phyloP scores from a whole-genome alignment of 2,888 invertebrate species.

The Cryptus viduatorius region DNA sequence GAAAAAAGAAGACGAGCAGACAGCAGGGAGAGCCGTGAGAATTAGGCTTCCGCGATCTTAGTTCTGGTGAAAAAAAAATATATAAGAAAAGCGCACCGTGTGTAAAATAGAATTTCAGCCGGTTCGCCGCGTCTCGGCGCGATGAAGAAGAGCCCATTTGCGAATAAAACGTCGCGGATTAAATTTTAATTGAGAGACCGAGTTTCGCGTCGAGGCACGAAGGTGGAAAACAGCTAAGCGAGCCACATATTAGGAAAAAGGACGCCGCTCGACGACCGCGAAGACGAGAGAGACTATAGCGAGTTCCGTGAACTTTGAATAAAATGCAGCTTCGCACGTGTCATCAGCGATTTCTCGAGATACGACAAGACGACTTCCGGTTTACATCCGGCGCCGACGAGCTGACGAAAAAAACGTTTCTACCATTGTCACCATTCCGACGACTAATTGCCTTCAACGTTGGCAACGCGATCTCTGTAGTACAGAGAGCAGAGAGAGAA shows the following conservation, averaged over 20 bases:
- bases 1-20: slow-evolving; percentile 19
- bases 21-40: slow-evolving; percentile 78
- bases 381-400: slow-evolving; percentile 3
- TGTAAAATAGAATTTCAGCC: slow-evolving; percentile 41
- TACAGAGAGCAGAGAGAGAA: neutral
- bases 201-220: slow-evolving; percentile 43
- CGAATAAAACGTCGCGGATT: slow-evolving; percentile 63
- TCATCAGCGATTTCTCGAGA: slow-evolving; percentile 15
- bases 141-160: neutral
- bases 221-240: slow-evolving; percentile 63
- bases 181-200: slow-evolving; percentile 77
- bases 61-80: slow-evolving; percentile 42
- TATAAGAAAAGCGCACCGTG: slow-evolving; percentile 30
- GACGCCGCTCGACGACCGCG: slow-evolving; percentile 31
- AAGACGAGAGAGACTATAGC: slow-evolving; percentile 19
- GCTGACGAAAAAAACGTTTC: neutral
- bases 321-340: slow-evolving; percentile 24
- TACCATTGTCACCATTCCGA: neutral
- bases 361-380: slow-evolving; percentile 8
- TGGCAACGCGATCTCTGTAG: neutral
- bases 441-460: neutral
- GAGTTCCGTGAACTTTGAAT: slow-evolving; percentile 31
- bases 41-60: slow-evolving; percentile 77
- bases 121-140: neutral
- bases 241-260: slow-evolving; percentile 65